phyloP scores from a whole-genome alignment of 2,113 vertebrate genomes.

The Ascaphus truei region DNA sequence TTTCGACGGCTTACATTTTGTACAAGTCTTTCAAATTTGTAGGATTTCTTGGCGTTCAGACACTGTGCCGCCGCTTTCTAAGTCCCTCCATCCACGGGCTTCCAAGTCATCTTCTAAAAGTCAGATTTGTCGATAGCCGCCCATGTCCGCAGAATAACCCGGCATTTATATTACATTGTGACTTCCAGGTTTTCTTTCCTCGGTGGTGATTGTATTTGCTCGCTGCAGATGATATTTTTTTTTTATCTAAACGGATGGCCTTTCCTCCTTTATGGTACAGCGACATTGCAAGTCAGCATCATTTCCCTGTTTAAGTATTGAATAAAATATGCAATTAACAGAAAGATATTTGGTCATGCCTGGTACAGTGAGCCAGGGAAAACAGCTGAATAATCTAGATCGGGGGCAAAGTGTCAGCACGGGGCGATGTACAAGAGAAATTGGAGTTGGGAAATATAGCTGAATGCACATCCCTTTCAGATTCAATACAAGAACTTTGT shows the following conservation, averaged over 20 bases:
- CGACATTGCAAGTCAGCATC: constrained; percentile 41
- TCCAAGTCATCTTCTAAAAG: too few relatives aligned
- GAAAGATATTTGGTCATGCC: constrained; percentile 40
- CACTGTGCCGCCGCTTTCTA: too few relatives aligned
- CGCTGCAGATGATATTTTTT: constrained; percentile 35
- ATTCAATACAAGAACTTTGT: neutral
- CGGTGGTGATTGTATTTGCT: neutral
- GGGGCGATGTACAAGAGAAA: constrained; percentile 37
- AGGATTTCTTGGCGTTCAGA: too few relatives aligned
- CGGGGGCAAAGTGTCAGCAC: constrained; percentile 41
- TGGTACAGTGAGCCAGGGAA: constrained; percentile 33
- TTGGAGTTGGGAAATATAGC: constrained; percentile 33
- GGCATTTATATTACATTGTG: too few relatives aligned
- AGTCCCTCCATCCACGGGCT: too few relatives aligned
- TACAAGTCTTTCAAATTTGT: too few relatives aligned
- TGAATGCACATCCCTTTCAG: constrained; percentile 23
- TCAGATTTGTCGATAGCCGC: too few relatives aligned
- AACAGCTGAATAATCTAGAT: constrained; percentile 40
- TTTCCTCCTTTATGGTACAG: constrained; percentile 13
- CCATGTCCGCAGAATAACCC: neutral
- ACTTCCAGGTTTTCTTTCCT: too few relatives aligned
- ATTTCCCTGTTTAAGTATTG: constrained; percentile 42
- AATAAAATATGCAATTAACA: constrained; percentile 49
- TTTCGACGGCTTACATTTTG: too few relatives aligned
- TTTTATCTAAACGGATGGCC: constrained; percentile 46